Conservation (phyloP, 2,113 vertebrate species). For the Odontesthes bonariensis region DNA sequence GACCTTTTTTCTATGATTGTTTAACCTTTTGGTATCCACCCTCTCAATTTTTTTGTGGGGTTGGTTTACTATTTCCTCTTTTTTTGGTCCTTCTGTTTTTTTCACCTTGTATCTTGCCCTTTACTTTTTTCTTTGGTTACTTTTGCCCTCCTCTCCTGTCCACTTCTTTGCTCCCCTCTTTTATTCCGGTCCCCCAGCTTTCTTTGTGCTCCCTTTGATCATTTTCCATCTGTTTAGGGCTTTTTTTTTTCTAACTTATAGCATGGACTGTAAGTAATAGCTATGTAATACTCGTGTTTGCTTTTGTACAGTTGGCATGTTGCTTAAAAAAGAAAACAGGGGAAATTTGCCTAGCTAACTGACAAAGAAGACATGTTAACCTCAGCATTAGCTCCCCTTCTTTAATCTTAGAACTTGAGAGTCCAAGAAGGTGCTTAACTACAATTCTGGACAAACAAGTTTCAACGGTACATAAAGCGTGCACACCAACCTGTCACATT, state of each 20-base stretch:
- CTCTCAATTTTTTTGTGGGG: no score
- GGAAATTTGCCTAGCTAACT: slow-evolving; percentile 19
- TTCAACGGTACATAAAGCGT: neutral
- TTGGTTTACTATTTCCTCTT: neutral
- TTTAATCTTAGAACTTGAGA: slow-evolving; percentile 6
- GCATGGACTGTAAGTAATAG: slow-evolving; percentile 40
- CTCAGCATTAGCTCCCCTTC: neutral
- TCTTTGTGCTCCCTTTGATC: slow-evolving; percentile 44
- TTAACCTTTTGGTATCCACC: no score
- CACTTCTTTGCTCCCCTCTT: slow-evolving; percentile 52
- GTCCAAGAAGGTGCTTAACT: slow-evolving; percentile 2
- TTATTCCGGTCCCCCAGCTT: slow-evolving; percentile 63
- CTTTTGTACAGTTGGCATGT: neutral
- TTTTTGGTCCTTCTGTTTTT: slow-evolving; percentile 41
- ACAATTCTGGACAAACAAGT: slow-evolving; percentile 8
- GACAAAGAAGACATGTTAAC: neutral
- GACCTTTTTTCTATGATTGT: no score
- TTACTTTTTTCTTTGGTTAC: slow-evolving; percentile 41
- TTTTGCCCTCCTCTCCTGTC: slow-evolving; percentile 35
- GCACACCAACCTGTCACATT: slow-evolving; percentile 16
- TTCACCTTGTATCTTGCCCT: slow-evolving; percentile 30
- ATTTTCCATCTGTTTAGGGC: no score
- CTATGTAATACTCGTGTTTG: slow-evolving; percentile 29
- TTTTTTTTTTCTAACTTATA: no score
- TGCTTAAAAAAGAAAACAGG: slow-evolving; percentile 1